phyloP scores from a whole-genome alignment of 2,888 invertebrate genomes.

The Theretra japonica region DNA sequence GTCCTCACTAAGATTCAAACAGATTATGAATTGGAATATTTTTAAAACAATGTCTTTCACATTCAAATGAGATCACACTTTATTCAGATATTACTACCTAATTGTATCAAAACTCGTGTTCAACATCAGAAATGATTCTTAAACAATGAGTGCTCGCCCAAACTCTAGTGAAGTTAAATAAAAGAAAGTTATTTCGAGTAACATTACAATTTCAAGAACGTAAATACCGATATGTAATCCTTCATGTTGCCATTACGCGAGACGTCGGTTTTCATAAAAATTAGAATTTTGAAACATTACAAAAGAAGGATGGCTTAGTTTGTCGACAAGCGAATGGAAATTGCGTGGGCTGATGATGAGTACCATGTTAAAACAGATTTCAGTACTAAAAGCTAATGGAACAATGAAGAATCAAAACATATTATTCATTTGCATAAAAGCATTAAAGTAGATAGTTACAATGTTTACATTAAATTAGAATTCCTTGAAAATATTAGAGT shows the following conservation, averaged over 20 bases:
- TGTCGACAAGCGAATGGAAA: conserved; percentile 40
- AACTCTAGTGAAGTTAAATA: neutral
- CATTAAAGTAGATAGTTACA: conserved; percentile 42
- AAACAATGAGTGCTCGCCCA: neutral
- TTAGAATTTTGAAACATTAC: conserved; percentile 29
- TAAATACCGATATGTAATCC: conserved; percentile 14
- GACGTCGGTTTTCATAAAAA: conserved; percentile 14
- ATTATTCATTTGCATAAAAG: conserved; percentile 50
- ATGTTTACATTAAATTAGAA: conserved; percentile 36
- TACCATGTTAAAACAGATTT: conserved; percentile 46
- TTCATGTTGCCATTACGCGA: neutral
- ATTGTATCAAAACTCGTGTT: neutral
- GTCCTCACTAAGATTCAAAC: neutral
- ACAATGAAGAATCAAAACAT: conserved; percentile 52
- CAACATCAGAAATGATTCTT: neutral
- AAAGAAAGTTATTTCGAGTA: neutral
- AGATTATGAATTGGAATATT: no score
- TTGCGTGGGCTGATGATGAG: conserved; percentile 52
- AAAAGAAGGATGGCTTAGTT: conserved; percentile 31
- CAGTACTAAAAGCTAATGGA: conserved; percentile 56
- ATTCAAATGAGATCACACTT: neutral
- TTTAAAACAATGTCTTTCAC: neutral
- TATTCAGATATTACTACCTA: neutral
- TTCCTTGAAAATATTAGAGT: conserved; percentile 34
- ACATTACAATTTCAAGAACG: conserved; percentile 8